Base-by-base conservation (phyloP, 2,888 invertebrate genomes). In the Gandaritis pyraliata region DNA sequence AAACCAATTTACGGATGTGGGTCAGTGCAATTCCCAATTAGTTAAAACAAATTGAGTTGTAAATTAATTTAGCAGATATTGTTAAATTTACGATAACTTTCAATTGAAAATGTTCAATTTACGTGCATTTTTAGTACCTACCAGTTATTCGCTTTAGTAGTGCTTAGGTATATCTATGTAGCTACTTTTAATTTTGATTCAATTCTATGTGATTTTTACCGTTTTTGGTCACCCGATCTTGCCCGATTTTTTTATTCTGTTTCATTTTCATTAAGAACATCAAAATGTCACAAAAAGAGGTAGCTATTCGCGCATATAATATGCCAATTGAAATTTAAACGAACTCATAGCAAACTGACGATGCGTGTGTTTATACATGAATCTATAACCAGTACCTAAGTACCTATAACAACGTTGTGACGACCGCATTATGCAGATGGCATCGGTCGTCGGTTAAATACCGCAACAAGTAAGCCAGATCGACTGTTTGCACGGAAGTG, bases 341-440 rank as follows among this genome's bases (percentile, higher is more conserved):
- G 52, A 61, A 60, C 63, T 63, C 81, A 71, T 67, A 79, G 72
- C 71, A 80, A 84, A 86, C 82, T 83, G 78, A 77, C 76, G 72
- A 78, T 81, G 77, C 73, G 71, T 74, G 76, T 81, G 84, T 87
- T 85, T 12, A n/a, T n/a, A n/a, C n/a, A 11, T 43, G n/a, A 12
- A 38, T 33, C 10, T 33, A 38, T 38, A 38, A 43, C 33, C 83
- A 85, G 85, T 85, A 83, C 84, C 5, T 23, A 23, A 0, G 86
- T 87, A 87, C 86, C 80, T 80, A 81, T 82, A 85, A 84, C 49
- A 49, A 80, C 76, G 76, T 74, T 75, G 75, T 81, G 83, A 85
- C 81, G 86, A 82, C 84, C 87, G 84, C 89, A 88, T 87, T 90
- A 88, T 89, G 88, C 82, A 85, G 88, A 90, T 90, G 85, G 76